Evolutionary conservation across 2,113 vertebrate species (phyloP).

Genomic region (Paramormyrops kingsleyae): DNA sequence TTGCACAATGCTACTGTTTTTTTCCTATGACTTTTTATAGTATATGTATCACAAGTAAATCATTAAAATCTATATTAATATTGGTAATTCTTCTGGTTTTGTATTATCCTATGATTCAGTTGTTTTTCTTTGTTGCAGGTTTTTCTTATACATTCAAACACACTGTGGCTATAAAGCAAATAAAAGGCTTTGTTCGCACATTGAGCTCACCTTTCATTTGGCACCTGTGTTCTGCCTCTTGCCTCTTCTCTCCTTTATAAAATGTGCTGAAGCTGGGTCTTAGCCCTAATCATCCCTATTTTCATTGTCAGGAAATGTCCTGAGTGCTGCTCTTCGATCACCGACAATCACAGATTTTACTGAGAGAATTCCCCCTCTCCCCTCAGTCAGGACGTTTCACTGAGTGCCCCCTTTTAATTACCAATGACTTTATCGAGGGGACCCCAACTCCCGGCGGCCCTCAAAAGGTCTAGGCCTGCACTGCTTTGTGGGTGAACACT

Average conservation of each 20-base stretch:
- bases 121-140: slow-evolving; percentile 62
- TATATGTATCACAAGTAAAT: slow-evolving; percentile 82
- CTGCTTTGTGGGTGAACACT: no score
- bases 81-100: slow-evolving; percentile 62
- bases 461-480: background rate
- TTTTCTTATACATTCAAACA: slow-evolving; percentile 53
- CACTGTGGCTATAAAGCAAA: slow-evolving; percentile 61
- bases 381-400: background rate
- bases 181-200: slow-evolving; percentile 42
- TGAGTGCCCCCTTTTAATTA: background rate
- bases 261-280: background rate
- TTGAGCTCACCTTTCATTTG: background rate
- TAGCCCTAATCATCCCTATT: background rate
- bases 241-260: background rate
- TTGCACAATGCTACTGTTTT: slow-evolving; percentile 90
- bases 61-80: slow-evolving; percentile 70
- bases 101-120: slow-evolving; percentile 62
- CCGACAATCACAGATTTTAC: background rate
- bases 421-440: background rate
- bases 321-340: background rate
- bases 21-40: slow-evolving; percentile 85
- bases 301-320: background rate
- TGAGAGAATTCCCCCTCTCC: no score
- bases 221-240: background rate
- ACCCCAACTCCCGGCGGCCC: background rate